Conservation (phyloP, 2,797 vertebrate species). For the Hoplostethus atlanticus region DNA sequence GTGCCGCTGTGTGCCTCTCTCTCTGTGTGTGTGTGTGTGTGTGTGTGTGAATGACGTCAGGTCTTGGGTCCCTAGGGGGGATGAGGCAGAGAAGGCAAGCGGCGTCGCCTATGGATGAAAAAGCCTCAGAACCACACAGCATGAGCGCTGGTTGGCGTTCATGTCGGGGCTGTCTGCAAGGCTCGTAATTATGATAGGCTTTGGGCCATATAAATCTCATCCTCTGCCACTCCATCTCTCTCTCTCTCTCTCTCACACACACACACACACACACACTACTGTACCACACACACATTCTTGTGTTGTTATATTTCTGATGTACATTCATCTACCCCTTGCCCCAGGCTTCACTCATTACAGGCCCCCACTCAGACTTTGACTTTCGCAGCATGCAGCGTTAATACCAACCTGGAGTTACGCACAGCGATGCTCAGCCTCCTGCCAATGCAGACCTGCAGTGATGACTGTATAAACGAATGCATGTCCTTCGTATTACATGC, state of each 20-base stretch:
- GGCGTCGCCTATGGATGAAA: constrained; percentile 26
- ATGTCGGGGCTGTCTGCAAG: constrained; percentile 42
- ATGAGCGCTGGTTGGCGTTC: constrained; percentile 24
- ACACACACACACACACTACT: neutral
- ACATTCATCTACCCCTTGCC: constrained; percentile 10
- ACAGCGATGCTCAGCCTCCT: no score
- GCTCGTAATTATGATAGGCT: constrained; percentile 53
- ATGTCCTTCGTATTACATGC: no score
- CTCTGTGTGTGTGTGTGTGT: constrained; percentile 29
- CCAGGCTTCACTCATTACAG: constrained; percentile 35
- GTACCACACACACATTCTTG: constrained; percentile 19
- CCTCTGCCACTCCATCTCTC: constrained; percentile 30
- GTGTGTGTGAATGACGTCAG: constrained; percentile 37
- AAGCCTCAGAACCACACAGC: constrained; percentile 32
- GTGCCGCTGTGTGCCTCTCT: neutral
- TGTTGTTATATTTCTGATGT: constrained; percentile 36
- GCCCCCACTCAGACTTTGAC: constrained; percentile 8
- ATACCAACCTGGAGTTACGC: no score
- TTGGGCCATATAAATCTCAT: constrained; percentile 51
- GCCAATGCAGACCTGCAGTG: no score
- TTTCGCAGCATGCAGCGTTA: no score
- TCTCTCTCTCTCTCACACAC: neutral
- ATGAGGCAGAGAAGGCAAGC: constrained; percentile 31
- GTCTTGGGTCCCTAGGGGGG: constrained; percentile 18
- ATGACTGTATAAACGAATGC: no score